Percentiles rank a stretch among this genome's conserved stretches.
Evolutionary conservation across 2,888 invertebrate species (phyloP).

Genomic region (Anthophora plumipes): DNA sequence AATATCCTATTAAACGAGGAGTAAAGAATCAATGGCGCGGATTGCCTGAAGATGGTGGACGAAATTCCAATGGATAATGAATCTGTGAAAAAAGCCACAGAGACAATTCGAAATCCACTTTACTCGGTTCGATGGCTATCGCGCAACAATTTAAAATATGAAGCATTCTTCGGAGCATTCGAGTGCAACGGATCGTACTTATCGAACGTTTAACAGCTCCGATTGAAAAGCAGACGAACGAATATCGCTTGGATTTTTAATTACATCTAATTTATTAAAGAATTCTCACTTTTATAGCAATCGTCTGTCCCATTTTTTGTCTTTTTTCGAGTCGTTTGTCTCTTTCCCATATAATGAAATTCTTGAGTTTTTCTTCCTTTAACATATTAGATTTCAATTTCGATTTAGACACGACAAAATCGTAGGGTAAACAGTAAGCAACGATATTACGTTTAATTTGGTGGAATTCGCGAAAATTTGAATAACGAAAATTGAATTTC

Average conservation of each 20-base stretch:
- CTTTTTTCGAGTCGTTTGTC: too few relatives aligned
- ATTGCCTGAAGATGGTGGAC: background rate
- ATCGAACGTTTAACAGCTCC: background rate
- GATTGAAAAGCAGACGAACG: background rate
- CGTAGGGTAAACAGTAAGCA: background rate
- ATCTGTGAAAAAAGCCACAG: background rate
- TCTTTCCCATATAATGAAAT: too few relatives aligned
- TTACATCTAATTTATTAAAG: background rate
- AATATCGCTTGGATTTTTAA: background rate
- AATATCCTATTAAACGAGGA: constrained; percentile 6
- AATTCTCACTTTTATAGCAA: too few relatives aligned
- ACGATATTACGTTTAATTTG: background rate
- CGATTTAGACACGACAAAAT: background rate
- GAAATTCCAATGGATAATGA: constrained; percentile 3
- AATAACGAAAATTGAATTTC: background rate
- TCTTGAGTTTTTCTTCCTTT: too few relatives aligned
- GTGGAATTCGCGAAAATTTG: background rate
- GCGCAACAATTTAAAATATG: background rate
- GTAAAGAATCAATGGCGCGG: constrained; percentile 10
- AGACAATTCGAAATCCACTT: constrained; percentile 4
- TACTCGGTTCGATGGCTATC: background rate
- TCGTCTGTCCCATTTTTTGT: too few relatives aligned
- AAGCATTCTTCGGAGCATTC: background rate
- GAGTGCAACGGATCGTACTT: background rate
- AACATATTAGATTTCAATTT: too few relatives aligned